phyloP scores from a whole-genome alignment of 2,888 invertebrate genomes.

The Caenorhabditis auriculariae region DNA sequence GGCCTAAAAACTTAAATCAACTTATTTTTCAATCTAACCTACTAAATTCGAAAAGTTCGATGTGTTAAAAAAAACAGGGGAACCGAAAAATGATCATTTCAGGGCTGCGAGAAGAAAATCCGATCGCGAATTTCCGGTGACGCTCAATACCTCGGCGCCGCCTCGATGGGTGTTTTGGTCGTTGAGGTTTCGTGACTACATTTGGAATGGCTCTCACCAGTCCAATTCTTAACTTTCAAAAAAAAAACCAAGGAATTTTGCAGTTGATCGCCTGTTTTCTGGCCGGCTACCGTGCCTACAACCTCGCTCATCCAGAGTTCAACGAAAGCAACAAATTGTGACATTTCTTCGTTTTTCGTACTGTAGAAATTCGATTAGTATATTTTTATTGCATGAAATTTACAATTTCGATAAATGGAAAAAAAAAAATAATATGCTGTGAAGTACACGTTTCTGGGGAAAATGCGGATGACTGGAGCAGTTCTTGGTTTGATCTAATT shows the following conservation, averaged over 20 bases:
- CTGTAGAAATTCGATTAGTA: conserved; percentile 4
- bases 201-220: conserved; percentile 10
- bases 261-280: conserved; percentile 40
- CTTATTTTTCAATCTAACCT: no score
- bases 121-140: conserved; percentile 25
- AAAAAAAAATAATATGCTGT: neutral
- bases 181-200: conserved; percentile 23
- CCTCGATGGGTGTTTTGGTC: conserved; percentile 37
- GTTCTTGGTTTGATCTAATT: no score
- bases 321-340: neutral
- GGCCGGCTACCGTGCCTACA: conserved; percentile 37
- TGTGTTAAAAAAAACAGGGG: no score
- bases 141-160: conserved; percentile 35
- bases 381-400: neutral
- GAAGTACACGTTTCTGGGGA: no score
- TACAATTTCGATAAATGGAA: neutral
- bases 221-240: conserved; percentile 1
- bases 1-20: no score
- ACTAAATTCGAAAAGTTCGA: no score
- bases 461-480: no score
- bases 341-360: neutral
- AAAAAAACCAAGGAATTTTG: conserved; percentile 4
- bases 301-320: conserved; percentile 25
- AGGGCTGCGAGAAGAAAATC: conserved; percentile 40
- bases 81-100: neutral